Base-by-base conservation (phyloP, 2,113 vertebrate species). In the Coregonus clupeaformis region DNA sequence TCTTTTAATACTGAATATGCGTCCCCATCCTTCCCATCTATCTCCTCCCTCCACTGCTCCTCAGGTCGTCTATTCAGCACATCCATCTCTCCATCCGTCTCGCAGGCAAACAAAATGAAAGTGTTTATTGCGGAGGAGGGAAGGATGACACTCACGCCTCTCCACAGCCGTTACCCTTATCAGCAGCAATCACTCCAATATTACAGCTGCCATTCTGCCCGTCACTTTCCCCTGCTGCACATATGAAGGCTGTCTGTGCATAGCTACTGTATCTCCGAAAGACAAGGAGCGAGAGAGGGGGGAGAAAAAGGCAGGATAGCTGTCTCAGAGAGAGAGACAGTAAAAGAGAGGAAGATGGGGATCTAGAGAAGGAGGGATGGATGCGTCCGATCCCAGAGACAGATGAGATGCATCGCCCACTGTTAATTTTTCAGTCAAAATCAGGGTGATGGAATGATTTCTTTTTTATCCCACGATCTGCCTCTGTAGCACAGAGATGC, bases 1-100 rank as follows among this genome's bases (percentile, higher is more conserved):
- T 92, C 89, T 91, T 87, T 91, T 91, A 90, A 92, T 92, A 93
- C 81, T 86, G 80, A 89, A 88, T 88, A 88, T 64, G 87, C 85
- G 85, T 87, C 82, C 84, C 79, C 86, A 79, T 82, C 84, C 85
- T 91, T 86, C 91, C 80, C 87, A 87, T 84, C 82, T 73, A 27
- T 72, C 71, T 62, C 57, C 71, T 36, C 91, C 80, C 87, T 85
- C 57, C 63, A 62, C 62, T 52, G 78, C 89, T 87, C 75, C 75
- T 81, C 81, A 87, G 88, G 88, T 87, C 87, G 83, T 79, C 87
- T 76, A 47, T 88, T 87, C 84, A 84, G 87, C 88, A 88, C 84
- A 91, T 87, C 86, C 82, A 82, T 88, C 90, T 87, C 85, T 86
- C 88, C 84, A 91, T 87, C 86, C 82, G 81, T 88, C 90, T 87